These are phyloP conservation scores for Odiellus spinosus DNA, from an alignment of 2,888 invertebrate genomes.

Conservation along the genomic window DNA sequence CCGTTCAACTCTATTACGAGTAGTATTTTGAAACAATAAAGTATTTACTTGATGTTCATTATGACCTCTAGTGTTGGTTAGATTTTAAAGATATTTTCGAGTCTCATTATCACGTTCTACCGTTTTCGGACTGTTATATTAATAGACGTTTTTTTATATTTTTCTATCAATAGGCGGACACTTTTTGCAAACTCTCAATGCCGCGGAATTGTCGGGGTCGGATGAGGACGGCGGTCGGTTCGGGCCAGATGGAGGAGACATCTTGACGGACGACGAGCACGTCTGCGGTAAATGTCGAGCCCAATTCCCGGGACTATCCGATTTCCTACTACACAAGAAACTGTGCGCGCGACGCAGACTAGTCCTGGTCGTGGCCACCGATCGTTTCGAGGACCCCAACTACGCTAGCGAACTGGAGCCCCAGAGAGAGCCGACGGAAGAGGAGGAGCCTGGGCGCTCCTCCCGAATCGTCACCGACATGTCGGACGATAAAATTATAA, in stretches of 20 bases:
- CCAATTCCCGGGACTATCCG: slow-evolving; percentile 26
- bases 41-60: too few species aligned
- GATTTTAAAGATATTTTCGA: too few species aligned
- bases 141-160: too few species aligned
- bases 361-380: slow-evolving; percentile 21
- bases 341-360: slow-evolving; percentile 24
- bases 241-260: slow-evolving; percentile 6
- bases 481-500: neutral
- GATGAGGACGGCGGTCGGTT: too few species aligned
- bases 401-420: neutral
- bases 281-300: slow-evolving; percentile 29
- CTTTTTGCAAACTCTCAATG: too few species aligned
- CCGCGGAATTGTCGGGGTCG: too few species aligned
- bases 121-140: too few species aligned
- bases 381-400: neutral
- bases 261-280: slow-evolving; percentile 24
- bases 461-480: neutral
- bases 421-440: neutral
- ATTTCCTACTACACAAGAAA: slow-evolving; percentile 28
- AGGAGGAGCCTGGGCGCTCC: neutral
- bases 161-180: too few species aligned
- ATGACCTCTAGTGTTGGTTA: too few species aligned
- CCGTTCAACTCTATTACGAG: too few species aligned
- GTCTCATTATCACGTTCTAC: too few species aligned
- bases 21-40: too few species aligned